A percentile compares a stretch with the other conserved stretches of the same genome.
Conservation (phyloP, 1,140 invertebrate species). For the Aphis gossypii region DNA sequence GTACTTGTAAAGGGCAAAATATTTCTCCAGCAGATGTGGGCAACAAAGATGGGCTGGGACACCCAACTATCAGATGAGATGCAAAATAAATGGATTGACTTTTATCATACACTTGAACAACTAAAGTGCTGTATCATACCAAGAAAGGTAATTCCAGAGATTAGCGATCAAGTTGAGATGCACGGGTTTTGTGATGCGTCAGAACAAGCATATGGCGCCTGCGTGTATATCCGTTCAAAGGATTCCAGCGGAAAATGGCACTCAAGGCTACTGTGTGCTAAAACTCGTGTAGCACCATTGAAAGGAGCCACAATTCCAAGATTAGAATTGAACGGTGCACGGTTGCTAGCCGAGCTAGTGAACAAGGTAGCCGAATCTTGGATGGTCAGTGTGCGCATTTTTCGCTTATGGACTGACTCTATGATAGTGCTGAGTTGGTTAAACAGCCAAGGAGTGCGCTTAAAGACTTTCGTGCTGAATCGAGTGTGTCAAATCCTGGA, state of each 20-base stretch:
- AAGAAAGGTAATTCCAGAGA: constrained; percentile 59
- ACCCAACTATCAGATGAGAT: constrained; percentile 59
- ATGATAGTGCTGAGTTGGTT: constrained; percentile 61
- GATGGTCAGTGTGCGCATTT: too few relatives aligned
- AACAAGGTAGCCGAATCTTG: too few relatives aligned
- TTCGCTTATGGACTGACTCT: constrained; percentile 39
- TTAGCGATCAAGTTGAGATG: constrained; percentile 59
- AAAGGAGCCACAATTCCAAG: too few relatives aligned
- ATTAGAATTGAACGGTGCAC: too few relatives aligned
- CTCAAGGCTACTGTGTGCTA: neutral
- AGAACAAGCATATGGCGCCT: constrained; percentile 60
- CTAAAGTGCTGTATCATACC: too few relatives aligned
- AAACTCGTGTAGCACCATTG: constrained; percentile 63
- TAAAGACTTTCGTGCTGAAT: constrained; percentile 55
- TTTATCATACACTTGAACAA: too few relatives aligned
- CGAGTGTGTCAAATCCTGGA: constrained; percentile 49
- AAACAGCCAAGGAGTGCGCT: constrained; percentile 45
- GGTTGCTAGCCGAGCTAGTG: too few relatives aligned
- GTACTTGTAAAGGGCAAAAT: constrained; percentile 65
- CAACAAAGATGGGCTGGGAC: constrained; percentile 63
- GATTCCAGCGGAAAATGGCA: constrained; percentile 61
- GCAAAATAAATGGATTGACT: too few relatives aligned
- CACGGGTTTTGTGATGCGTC: constrained; percentile 63
- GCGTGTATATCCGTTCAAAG: constrained; percentile 31
- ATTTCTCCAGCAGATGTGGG: constrained; percentile 65